Evolutionary conservation across 2,113 vertebrate genomes (phyloP).

Genomic region (Labeo rohita): DNA sequence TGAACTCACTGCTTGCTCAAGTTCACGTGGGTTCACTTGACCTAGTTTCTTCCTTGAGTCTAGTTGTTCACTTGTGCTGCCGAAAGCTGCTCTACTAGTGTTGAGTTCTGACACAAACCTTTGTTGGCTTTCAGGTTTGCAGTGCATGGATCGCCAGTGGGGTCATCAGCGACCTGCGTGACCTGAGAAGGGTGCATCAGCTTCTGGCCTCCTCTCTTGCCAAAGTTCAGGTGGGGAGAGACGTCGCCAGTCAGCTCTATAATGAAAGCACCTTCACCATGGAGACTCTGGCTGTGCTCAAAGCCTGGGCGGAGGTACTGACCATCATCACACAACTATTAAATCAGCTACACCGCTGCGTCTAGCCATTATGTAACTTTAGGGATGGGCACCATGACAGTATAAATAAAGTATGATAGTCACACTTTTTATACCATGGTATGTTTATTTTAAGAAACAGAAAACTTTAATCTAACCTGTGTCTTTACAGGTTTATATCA

Average conservation of each 20-base stretch:
- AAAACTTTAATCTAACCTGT: background rate
- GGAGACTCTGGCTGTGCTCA: constrained; percentile 91
- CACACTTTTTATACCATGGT: background rate
- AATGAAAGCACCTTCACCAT: constrained; percentile 90
- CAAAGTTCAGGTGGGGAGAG: constrained; percentile 86
- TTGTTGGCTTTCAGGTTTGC: constrained; percentile 81
- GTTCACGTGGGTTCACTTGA: constrained; percentile 10
- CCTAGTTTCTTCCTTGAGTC: constrained; percentile 10
- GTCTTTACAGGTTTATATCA: constrained; percentile 86
- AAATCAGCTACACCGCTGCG: background rate
- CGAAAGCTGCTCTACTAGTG: background rate
- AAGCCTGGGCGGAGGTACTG: constrained; percentile 93
- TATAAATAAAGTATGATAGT: background rate
- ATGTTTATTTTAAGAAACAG: background rate
- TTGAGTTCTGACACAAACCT: background rate
- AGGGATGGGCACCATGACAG: background rate
- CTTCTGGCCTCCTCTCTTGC: constrained; percentile 88
- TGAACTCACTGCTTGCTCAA: background rate
- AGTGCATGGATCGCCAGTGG: constrained; percentile 93
- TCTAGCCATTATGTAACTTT: background rate
- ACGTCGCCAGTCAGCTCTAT: constrained; percentile 80
- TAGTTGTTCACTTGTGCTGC: background rate
- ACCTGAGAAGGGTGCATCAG: constrained; percentile 90
- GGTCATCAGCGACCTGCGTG: constrained; percentile 87
- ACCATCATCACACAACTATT: background rate